Conservation (phyloP, 1,140 invertebrate genomes). For the Hyposmocoma kahamanoa region DNA sequence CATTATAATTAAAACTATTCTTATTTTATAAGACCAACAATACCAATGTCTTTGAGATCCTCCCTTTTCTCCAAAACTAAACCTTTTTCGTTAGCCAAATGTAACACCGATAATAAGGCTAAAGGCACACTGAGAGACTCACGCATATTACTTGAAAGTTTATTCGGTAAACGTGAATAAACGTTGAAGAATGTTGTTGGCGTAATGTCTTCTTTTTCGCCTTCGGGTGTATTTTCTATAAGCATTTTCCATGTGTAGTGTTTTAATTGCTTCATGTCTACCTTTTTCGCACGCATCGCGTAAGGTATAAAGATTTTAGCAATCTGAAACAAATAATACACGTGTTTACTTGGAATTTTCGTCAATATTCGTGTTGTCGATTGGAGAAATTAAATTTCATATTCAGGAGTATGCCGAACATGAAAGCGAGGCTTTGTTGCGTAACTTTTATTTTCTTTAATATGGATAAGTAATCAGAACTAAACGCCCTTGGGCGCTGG, state of each 20-base stretch:
- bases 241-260: constrained; percentile 79
- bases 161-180: constrained; percentile 75
- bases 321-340: constrained; percentile 63
- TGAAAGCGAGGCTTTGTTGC: too few relatives aligned
- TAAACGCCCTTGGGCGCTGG: too few relatives aligned
- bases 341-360: neutral
- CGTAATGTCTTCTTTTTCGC: constrained; percentile 47
- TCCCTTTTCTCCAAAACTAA: constrained; percentile 54
- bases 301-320: constrained; percentile 82
- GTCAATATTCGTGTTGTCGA: neutral
- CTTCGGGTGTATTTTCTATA: constrained; percentile 42
- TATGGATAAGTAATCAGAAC: too few relatives aligned
- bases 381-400: neutral
- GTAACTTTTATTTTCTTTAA: too few relatives aligned
- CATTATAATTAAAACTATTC: neutral
- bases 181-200: constrained; percentile 70
- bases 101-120: constrained; percentile 84
- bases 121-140: constrained; percentile 83
- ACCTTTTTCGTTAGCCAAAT: constrained; percentile 86
- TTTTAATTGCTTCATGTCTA: constrained; percentile 87
- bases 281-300: constrained; percentile 84
- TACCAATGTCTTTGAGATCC: constrained; percentile 55
- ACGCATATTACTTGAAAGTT: constrained; percentile 76
- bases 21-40: constrained; percentile 46
- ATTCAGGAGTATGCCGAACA: too few relatives aligned